phyloP scores from a whole-genome alignment of 2,113 vertebrate species.

The Desmodus rotundus region DNA sequence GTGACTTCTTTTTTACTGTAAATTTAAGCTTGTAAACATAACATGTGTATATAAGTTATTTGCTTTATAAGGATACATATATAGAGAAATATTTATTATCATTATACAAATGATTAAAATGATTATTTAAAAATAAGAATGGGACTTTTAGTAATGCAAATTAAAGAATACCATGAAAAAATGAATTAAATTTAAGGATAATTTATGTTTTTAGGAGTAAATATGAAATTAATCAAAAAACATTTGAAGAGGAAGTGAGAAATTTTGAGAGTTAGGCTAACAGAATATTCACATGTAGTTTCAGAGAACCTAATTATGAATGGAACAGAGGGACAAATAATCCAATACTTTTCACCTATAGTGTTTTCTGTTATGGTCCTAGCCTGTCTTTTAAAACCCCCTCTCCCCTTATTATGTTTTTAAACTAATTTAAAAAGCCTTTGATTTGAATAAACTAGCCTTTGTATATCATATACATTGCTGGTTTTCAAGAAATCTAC shows the following conservation, averaged over 20 bases:
- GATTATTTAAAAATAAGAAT: not conserved
- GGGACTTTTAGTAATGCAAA: not conserved
- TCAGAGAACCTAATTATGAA: not conserved
- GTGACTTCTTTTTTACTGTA: not conserved
- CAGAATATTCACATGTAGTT: not conserved
- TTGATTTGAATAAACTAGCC: not conserved
- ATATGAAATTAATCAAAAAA: not conserved
- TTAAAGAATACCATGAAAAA: not conserved
- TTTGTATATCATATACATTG: no score
- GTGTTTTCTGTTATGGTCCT: not conserved
- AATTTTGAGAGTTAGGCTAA: not conserved
- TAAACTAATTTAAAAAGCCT: not conserved
- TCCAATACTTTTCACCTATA: not conserved
- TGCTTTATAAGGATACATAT: not conserved
- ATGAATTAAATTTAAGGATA: not conserved
- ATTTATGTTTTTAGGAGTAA: not conserved
- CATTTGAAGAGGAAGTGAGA: not conserved
- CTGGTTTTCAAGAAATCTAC: not conserved
- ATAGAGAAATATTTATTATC: not conserved
- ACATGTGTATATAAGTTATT: not conserved
- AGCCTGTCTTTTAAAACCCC: not conserved
- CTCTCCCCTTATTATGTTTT: not conserved
- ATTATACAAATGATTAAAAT: not conserved
- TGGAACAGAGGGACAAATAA: not conserved
- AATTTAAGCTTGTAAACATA: not conserved